Evolutionary conservation across 2,797 vertebrate genomes (phyloP).

Genomic region (Lateolabrax maculatus): DNA sequence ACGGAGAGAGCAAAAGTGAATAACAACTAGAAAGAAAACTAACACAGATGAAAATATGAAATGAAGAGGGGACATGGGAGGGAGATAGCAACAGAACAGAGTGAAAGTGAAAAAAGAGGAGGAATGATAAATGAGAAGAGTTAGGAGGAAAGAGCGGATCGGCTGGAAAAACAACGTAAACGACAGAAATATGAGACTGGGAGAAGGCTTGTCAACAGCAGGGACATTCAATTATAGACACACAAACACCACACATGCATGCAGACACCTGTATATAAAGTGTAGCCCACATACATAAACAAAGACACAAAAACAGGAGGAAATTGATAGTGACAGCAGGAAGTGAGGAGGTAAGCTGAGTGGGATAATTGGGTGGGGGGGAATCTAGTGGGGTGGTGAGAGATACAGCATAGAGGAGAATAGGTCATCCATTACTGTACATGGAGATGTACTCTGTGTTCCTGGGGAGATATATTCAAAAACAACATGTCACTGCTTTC

Average conservation of each 20-base stretch:
- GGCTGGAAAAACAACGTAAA: slow-evolving; percentile 56
- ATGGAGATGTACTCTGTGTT: not conserved
- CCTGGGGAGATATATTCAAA: not conserved
- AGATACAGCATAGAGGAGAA: not conserved
- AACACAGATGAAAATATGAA: slow-evolving; percentile 45
- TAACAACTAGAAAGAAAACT: slow-evolving; percentile 55
- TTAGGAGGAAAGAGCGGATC: slow-evolving; percentile 40
- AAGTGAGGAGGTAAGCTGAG: slow-evolving; percentile 29
- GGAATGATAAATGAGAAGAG: slow-evolving; percentile 58
- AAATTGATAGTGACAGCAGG: slow-evolving; percentile 51
- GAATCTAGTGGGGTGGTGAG: not conserved
- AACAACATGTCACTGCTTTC: slow-evolving; percentile 12
- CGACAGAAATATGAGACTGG: slow-evolving; percentile 17
- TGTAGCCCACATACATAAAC: slow-evolving; percentile 32
- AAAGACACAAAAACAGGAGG: not conserved
- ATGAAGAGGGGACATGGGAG: slow-evolving; percentile 31
- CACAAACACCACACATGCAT: slow-evolving; percentile 38
- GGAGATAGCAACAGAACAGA: slow-evolving; percentile 30
- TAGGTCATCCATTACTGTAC: slow-evolving; percentile 36
- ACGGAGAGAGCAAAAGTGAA: slow-evolving; percentile 46
- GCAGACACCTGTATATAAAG: slow-evolving; percentile 24
- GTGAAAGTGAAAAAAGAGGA: slow-evolving; percentile 44
- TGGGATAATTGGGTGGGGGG: slow-evolving; percentile 19
- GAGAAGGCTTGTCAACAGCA: slow-evolving; percentile 30
- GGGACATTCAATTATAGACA: slow-evolving; percentile 38